Evolutionary conservation across 2,797 vertebrate genomes (phyloP).

Genomic region (Ctenopoma kingsleyae): DNA sequence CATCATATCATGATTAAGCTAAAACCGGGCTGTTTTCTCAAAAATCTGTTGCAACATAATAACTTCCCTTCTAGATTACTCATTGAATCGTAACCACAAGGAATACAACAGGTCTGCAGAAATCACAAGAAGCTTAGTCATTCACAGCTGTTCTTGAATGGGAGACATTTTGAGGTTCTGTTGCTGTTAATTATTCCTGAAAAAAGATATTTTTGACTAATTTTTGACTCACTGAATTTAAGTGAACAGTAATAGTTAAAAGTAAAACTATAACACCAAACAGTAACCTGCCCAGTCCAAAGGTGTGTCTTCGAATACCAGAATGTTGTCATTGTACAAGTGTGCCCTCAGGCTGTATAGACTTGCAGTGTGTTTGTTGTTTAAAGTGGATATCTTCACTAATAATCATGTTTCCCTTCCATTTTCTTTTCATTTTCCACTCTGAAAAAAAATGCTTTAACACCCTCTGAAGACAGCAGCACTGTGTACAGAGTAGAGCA

Average conservation of each 20-base stretch:
- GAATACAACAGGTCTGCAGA: not conserved
- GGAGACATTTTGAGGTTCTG: not conserved
- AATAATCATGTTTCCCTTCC: not conserved
- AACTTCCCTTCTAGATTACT: not conserved
- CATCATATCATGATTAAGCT: not conserved
- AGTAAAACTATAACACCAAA: slow-evolving; percentile 1
- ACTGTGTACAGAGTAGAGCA: slow-evolving; percentile 57
- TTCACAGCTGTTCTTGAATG: not conserved
- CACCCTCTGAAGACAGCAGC: slow-evolving; percentile 43
- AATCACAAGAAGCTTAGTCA: not conserved
- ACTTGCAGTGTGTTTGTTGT: slow-evolving; percentile 10
- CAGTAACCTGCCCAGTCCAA: slow-evolving; percentile 29
- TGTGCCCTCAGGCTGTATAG: slow-evolving; percentile 2
- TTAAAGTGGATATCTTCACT: not conserved
- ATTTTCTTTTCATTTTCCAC: not conserved
- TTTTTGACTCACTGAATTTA: not conserved
- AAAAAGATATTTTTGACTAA: too few species aligned
- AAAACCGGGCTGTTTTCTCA: not conserved
- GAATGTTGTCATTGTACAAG: not conserved
- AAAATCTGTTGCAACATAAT: slow-evolving; percentile 25
- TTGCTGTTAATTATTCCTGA: not conserved
- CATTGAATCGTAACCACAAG: slow-evolving; percentile 22
- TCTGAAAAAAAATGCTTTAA: slow-evolving; percentile 1
- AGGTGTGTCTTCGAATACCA: slow-evolving; percentile 8
- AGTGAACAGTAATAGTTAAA: not conserved